These are phyloP conservation scores for Diplazon laetatorius DNA, from an alignment of 2,888 invertebrate species.

Conservation along the genomic window DNA sequence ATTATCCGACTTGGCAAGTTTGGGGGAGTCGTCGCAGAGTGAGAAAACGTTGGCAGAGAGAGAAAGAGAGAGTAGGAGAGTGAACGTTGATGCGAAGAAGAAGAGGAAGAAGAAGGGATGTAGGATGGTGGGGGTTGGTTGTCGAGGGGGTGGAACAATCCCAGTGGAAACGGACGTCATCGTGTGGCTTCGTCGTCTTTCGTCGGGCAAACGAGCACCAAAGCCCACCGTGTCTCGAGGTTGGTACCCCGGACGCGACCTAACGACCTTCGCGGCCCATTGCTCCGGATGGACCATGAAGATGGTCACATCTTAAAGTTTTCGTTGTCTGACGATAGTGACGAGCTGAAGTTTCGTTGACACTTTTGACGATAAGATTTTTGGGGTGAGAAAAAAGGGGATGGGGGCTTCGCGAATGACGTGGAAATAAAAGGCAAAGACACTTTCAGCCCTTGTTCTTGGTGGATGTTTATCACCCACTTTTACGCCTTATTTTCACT, in stretches of 20 bases:
- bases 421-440: conserved; percentile 32
- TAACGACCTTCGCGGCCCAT: conserved; percentile 53
- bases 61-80: conserved; percentile 19
- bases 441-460: conserved; percentile 5
- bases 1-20: conserved; percentile 80
- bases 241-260: conserved; percentile 29
- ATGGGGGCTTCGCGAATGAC: conserved; percentile 23
- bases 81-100: not conserved
- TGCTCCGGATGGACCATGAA: conserved; percentile 42
- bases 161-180: conserved; percentile 46
- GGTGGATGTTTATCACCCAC: conserved; percentile 57
- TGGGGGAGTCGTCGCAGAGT: conserved; percentile 58
- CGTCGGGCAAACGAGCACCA: not conserved
- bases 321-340: conserved; percentile 60
- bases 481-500: conserved; percentile 46
- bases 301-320: conserved; percentile 31
- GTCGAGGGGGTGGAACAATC: conserved; percentile 55
- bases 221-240: conserved; percentile 32
- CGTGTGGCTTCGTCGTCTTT: conserved; percentile 52
- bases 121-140: conserved; percentile 41
- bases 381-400: conserved; percentile 28
- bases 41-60: conserved; percentile 37
- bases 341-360: conserved; percentile 79
- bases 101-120: conserved; percentile 13
- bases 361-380: conserved; percentile 77